phyloP scores from a whole-genome alignment of 2,113 vertebrate genomes.

The Vidua macroura region DNA sequence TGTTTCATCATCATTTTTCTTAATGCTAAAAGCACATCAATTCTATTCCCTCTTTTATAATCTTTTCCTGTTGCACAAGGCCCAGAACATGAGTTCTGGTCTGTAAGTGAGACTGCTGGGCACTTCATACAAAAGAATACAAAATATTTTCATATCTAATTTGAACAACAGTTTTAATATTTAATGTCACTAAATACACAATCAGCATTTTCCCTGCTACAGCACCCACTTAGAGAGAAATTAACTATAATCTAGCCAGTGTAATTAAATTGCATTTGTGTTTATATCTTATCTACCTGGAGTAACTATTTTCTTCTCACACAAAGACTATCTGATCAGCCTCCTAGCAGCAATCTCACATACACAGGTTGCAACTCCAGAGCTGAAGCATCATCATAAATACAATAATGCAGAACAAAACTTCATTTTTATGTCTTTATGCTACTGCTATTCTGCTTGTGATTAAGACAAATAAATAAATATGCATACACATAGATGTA shows the following conservation, averaged over 20 bases:
- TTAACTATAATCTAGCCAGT: neutral
- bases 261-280: neutral
- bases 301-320: neutral
- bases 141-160: neutral
- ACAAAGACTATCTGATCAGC: neutral
- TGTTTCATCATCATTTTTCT: neutral
- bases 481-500: neutral
- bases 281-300: neutral
- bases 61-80: neutral
- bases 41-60: neutral
- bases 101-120: rapidly evolving
- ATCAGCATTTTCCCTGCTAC: neutral
- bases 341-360: neutral
- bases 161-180: neutral
- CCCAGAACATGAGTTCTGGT: neutral
- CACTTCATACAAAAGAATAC: neutral
- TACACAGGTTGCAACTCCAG: neutral
- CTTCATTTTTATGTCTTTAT: neutral
- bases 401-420: neutral
- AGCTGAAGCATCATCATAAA: neutral
- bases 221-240: neutral
- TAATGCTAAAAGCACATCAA: neutral
- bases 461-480: neutral
- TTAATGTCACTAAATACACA: neutral
- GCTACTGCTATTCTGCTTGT: neutral